Base-by-base conservation (phyloP, 2,888 invertebrate species). In the Taphrorychus bicolor region DNA sequence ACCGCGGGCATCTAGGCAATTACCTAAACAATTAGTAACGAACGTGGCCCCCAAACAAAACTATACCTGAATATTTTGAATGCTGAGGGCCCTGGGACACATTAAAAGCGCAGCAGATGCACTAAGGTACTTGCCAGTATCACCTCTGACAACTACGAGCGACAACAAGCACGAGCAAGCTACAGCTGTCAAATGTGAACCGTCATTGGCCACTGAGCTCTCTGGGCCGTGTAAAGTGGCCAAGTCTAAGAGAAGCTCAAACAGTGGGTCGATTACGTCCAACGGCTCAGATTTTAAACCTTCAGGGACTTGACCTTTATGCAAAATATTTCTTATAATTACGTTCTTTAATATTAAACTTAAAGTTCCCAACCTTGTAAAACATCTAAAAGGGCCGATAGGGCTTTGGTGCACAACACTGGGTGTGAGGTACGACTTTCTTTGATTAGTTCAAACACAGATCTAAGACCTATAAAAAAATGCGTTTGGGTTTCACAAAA, bases 131-230 rank as follows among this genome's bases (percentile, higher is more conserved):
- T 95, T 91, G 67, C 95, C 95, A 7, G 97, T 94, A 80, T 97
- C 94, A 3, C 98, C 98, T 61, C 94, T 86, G 1, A 97, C 97
- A 53, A 98, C 93, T 11, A 95, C 94, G 68, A 98, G 85, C 60
- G 96, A 94, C 59, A 98, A 86, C 5, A 99, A 86, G 74, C 97
- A 97, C 1, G 98, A 92, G 80, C 95, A 95, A 57, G 97, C 95
- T 66, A 95, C 87, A 3, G 95, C 91, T 17, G 95, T 94, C 75
- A 97, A 86, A 73, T 87, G 88, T 70, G 86, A 88, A 14, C 91
- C 89, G 74, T 87, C 85, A 74, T 87, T 84, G 1, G 87, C 86
- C 73, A 84, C 85, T 59, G 84, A 84, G 73, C 86, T 84, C 77
- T 86, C 85, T 59, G 87, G 85, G 11, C 87, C 86, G 72, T 87